These are phyloP conservation scores for Arctopsyche grandis DNA, from an alignment of 1,140 invertebrate genomes.

Conservation along the genomic window DNA sequence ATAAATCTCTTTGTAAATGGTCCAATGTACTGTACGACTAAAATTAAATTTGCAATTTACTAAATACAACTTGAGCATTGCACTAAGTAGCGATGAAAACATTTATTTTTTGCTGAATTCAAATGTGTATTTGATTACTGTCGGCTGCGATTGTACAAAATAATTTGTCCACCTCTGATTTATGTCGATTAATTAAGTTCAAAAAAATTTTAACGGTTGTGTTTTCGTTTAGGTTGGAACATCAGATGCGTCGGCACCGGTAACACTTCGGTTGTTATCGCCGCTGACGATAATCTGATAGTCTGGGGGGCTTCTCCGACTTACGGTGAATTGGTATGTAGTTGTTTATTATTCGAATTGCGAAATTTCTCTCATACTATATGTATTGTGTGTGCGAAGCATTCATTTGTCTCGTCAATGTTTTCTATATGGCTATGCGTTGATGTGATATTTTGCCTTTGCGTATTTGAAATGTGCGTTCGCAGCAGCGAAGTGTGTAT, in stretches of 20 bases:
- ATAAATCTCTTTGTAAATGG: too few relatives aligned
- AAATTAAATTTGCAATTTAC: too few relatives aligned
- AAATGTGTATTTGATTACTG: too few relatives aligned
- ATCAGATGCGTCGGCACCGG: slow-evolving; percentile 84
- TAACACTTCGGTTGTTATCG: slow-evolving; percentile 84
- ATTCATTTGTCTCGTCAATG: neutral
- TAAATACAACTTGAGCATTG: too few relatives aligned
- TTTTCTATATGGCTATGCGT: neutral
- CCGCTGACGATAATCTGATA: slow-evolving; percentile 90
- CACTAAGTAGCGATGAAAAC: too few relatives aligned
- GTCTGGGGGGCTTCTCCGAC: slow-evolving; percentile 92
- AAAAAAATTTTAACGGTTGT: neutral
- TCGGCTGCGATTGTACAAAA: too few relatives aligned
- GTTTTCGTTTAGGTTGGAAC: slow-evolving; percentile 76
- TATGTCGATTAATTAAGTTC: too few relatives aligned
- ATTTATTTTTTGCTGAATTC: too few relatives aligned
- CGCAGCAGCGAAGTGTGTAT: neutral
- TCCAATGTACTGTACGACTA: too few relatives aligned
- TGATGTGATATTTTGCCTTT: neutral
- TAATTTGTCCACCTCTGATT: too few relatives aligned
- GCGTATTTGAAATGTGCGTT: neutral
- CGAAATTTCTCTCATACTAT: neutral
- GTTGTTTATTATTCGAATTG: neutral
- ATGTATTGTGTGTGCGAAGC: too few relatives aligned
- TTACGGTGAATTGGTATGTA: slow-evolving; percentile 86